Conservation (phyloP, 2,888 invertebrate genomes). For the Drosophila setosimentum region DNA sequence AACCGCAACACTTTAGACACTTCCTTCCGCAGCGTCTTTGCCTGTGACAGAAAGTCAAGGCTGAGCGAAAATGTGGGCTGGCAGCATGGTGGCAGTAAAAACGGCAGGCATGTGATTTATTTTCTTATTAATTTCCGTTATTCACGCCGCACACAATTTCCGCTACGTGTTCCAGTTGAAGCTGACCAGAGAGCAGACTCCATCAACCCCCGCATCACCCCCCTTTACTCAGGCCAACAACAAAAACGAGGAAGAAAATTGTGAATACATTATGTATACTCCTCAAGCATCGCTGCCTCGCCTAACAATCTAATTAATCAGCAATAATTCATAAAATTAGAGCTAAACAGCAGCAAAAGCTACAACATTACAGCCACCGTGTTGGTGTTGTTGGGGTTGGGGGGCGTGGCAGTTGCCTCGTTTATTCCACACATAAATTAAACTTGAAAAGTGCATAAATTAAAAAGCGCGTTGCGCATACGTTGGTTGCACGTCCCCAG, state of each 20-base stretch:
- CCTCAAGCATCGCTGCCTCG: slow-evolving; percentile 39
- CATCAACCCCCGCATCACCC: background rate
- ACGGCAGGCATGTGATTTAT: slow-evolving; percentile 69
- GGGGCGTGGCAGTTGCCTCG: slow-evolving; percentile 47
- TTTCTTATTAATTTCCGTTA: slow-evolving; percentile 75
- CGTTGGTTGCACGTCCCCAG: slow-evolving; percentile 28
- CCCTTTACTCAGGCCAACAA: background rate
- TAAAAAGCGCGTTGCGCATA: slow-evolving; percentile 57
- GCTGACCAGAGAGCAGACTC: slow-evolving; percentile 42
- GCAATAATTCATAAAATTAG: slow-evolving; percentile 74
- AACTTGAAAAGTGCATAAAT: slow-evolving; percentile 64
- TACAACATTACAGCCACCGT: slow-evolving; percentile 9
- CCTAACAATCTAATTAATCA: slow-evolving; percentile 71
- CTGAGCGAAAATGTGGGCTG: slow-evolving; percentile 19
- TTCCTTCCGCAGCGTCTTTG: slow-evolving; percentile 60
- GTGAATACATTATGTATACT: slow-evolving; percentile 48
- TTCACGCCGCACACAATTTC: slow-evolving; percentile 69
- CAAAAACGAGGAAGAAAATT: slow-evolving; percentile 24
- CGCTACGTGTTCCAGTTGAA: slow-evolving; percentile 53
- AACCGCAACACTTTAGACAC: slow-evolving; percentile 68
- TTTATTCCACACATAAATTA: slow-evolving; percentile 63
- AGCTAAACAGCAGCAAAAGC: slow-evolving; percentile 44
- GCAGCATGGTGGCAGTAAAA: slow-evolving; percentile 38
- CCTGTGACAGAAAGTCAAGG: slow-evolving; percentile 58
- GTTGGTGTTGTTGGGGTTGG: background rate